Percentiles rank a stretch among this genome's conserved stretches.
Evolutionary conservation across 2,797 vertebrate species (phyloP).

Genomic region (Anguilla megastoma): DNA sequence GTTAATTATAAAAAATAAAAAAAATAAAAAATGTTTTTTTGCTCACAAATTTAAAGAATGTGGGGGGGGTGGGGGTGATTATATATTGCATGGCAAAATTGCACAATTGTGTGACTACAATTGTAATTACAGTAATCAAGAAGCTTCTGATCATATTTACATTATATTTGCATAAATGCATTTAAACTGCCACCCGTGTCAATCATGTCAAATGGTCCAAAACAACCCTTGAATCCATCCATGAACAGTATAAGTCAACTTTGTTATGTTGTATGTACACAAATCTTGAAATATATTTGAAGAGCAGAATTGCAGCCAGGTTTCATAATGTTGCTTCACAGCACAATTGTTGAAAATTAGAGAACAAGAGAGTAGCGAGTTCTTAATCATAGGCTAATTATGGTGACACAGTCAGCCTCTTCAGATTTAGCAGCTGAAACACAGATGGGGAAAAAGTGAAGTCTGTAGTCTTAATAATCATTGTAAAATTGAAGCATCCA

Average conservation of each 20-base stretch:
- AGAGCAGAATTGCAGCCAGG: neutral
- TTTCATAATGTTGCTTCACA: neutral
- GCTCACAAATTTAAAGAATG: neutral
- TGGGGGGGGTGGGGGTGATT: too few relatives aligned
- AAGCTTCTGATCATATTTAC: neutral
- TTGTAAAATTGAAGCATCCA: neutral
- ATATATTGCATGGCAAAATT: too few relatives aligned
- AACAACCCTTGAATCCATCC: neutral
- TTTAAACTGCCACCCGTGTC: neutral
- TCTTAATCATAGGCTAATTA: constrained; percentile 1
- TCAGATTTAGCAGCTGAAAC: constrained; percentile 1
- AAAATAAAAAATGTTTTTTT: neutral
- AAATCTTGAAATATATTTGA: neutral
- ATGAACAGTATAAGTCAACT: neutral
- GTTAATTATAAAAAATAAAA: neutral
- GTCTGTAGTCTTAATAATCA: neutral
- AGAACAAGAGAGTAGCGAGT: neutral
- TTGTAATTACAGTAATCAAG: neutral
- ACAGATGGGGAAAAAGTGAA: neutral
- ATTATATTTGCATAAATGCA: neutral
- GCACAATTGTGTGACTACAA: neutral
- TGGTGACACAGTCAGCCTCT: neutral
- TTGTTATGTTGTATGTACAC: neutral
- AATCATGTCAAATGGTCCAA: neutral
- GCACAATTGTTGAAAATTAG: neutral